Base-by-base conservation (phyloP, 2,888 invertebrate species). In the Patella caerulea region DNA sequence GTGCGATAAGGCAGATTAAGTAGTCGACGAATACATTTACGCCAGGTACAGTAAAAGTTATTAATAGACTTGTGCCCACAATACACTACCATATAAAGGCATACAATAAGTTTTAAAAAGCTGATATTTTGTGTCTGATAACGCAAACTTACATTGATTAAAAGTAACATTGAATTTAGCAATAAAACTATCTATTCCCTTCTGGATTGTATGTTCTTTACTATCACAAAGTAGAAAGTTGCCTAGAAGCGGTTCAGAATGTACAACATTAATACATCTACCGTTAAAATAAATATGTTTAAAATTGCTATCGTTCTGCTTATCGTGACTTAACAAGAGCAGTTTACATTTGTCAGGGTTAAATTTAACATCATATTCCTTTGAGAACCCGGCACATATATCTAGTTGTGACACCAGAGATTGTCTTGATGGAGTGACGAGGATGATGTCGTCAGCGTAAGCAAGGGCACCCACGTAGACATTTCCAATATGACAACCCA, bases 391-490 rank as follows among this genome's bases (percentile, higher is more conserved):
- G 59, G 17, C 59, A 14, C 56, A 56, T 56, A 56, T 56, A 14
- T 56, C 17, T 15, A 56, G 56, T 56, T 56, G 56, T 56, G 56
- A 56, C 17, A 56, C 56, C 2, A 56, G 56, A 15, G 56, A 14
- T 17, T 56, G 29, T 29, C 29, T 29, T 29, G 29, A 29, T 29
- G 29, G 29, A 29, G 29, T 29, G 29, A 29, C 29, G 56, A 17
- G 52, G 19, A 65, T 73, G 19, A 79, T 65, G 74, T 80, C 80
- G 71, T 78, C 78, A 9, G 78, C 78, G 76, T 76, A 80, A 45
- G 76, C 78, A 65, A 80, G 74, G 53, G 78, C 74, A 15, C 55
- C 19, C 19, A 54, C 59, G 29, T 34, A 45, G 72, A 55, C 17
- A 29, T 74, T 74, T 59, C 78, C 56, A 55, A 55, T 17, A 78